phyloP scores from a whole-genome alignment of 2,113 vertebrate species.

The Todiramphus chloris region DNA sequence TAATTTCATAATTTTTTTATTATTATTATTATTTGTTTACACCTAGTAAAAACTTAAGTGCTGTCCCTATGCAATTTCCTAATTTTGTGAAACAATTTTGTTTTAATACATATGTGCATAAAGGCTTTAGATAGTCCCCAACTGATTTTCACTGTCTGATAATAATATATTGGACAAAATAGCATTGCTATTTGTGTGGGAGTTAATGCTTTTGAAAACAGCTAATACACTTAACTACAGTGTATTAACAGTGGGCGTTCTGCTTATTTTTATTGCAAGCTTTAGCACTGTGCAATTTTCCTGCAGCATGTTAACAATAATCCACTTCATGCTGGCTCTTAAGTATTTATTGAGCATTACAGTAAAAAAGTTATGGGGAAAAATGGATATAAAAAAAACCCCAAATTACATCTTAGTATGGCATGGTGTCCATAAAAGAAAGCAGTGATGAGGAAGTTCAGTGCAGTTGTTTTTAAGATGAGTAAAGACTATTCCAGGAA shows the following conservation, averaged over 20 bases:
- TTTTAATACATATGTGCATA: slow-evolving; percentile 36
- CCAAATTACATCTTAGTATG: not conserved
- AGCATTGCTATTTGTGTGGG: slow-evolving; percentile 62
- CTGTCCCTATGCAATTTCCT: slow-evolving; percentile 42
- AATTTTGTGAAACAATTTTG: slow-evolving; percentile 59
- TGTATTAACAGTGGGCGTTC: slow-evolving; percentile 68
- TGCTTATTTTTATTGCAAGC: slow-evolving; percentile 73
- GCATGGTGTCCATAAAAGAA: not conserved
- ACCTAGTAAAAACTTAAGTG: slow-evolving; percentile 36
- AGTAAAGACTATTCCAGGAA: not conserved
- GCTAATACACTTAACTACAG: slow-evolving; percentile 68
- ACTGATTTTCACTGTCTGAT: slow-evolving; percentile 62
- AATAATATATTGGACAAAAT: slow-evolving; percentile 63
- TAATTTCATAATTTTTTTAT: slow-evolving; percentile 14
- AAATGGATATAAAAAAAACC: not conserved
- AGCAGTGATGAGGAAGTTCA: not conserved
- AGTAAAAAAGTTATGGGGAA: slow-evolving; percentile 52
- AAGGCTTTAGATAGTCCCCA: slow-evolving; percentile 58
- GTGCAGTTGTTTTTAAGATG: slow-evolving; percentile 2
- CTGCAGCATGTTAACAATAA: slow-evolving; percentile 70
- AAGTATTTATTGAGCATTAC: slow-evolving; percentile 66
- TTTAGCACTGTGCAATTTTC: slow-evolving; percentile 66
- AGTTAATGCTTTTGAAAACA: slow-evolving; percentile 72
- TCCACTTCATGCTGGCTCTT: slow-evolving; percentile 61
- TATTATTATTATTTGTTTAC: slow-evolving; percentile 26